These are phyloP conservation scores for Eonycteris spelaea DNA, from an alignment of 2,113 vertebrate genomes.

Conservation along the genomic window DNA sequence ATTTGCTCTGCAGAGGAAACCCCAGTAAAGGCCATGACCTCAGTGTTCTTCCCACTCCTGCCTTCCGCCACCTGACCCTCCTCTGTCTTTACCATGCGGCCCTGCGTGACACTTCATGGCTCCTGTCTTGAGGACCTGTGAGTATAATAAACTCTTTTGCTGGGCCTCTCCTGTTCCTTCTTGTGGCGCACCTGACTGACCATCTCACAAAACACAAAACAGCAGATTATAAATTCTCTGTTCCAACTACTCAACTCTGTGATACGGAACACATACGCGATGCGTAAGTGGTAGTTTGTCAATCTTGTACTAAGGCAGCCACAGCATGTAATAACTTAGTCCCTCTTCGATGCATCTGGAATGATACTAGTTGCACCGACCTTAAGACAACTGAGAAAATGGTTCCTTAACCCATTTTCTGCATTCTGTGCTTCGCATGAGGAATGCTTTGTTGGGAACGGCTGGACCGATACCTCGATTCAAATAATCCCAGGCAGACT, in stretches of 20 bases:
- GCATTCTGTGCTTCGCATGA: background rate
- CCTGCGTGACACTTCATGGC: accelerated
- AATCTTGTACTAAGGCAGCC: background rate
- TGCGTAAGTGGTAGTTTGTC: background rate
- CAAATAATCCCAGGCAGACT: background rate
- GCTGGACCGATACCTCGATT: background rate
- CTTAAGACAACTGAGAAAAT: background rate
- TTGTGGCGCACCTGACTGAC: background rate
- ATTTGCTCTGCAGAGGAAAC: background rate
- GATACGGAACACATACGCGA: no score
- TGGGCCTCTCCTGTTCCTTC: background rate
- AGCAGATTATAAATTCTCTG: background rate
- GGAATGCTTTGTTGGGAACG: background rate
- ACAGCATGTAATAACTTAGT: background rate
- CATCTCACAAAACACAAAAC: background rate
- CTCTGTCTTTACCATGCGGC: background rate
- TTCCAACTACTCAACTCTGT: background rate
- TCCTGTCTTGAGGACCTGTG: background rate
- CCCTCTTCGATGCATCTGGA: background rate
- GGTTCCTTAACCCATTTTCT: background rate
- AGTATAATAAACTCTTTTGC: background rate
- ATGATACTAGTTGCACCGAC: background rate
- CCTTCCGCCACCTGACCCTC: background rate
- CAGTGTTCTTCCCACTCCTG: background rate
- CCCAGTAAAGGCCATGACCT: background rate